Evolutionary conservation across 2,888 invertebrate species (phyloP), one percentile per base, ranked within the genome.

Genomic region (Leptopilina drosophilae): DNA sequence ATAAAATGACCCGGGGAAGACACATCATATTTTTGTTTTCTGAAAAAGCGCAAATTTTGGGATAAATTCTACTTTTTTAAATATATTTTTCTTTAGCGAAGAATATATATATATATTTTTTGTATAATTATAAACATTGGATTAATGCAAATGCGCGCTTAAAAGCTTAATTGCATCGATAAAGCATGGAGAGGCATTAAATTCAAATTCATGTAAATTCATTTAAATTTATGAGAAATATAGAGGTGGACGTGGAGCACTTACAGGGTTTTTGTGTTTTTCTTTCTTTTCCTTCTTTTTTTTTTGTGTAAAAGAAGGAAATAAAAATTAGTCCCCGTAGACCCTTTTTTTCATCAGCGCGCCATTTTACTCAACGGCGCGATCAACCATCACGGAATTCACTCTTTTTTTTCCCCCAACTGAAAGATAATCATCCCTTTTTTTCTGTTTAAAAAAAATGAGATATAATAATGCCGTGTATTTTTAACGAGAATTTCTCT

Each of bases 181-280:
- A 92, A 92, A 92, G 90, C 90, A 92, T 90, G 89, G 89, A 87
- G 88, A 85, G 86, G 90, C 88, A 91, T 91, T 91, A 92, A 91
- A 92, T 92, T 91, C 91, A 92, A 92, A 92, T 92, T 89, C 90
- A 92, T 92, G 92, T 92, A 91, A 92, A 92, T 92, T 91, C 90
- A 92, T 92, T 92, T 90, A 92, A 92, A 91, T 91, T 91, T 92
- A 91, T 91, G 91, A 91, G 91, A 91, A 91, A 91, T 8, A 42
- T 42, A 42, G 91, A 90, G 91, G 91, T 90, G 91, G 91, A 91
- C 90, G 90, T 85, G 87, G 87, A 90, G 90, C 91, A 91, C 91
- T 92, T 91, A 91, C 89, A 88, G 88, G 87, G 87, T 33, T 33
- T 33, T 33, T 33, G 33, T 33, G 33, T 33, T 33, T 33, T 33